A percentile compares a stretch with the other conserved stretches of the same genome.
Evolutionary conservation across 2,888 invertebrate species (phyloP).

Genomic region (Spilarctia lutea): DNA sequence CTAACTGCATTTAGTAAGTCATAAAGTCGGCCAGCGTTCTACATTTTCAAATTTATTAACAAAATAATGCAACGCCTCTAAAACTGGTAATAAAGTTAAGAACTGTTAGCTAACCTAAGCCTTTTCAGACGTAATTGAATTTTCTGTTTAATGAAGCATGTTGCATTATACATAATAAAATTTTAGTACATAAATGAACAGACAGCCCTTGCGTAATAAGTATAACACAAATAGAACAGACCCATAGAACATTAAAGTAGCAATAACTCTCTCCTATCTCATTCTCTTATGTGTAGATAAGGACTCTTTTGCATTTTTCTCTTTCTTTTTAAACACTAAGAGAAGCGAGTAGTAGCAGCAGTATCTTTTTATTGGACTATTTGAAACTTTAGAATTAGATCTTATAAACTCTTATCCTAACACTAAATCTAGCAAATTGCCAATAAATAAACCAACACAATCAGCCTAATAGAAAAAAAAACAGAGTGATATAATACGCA

Average conservation of each 20-base stretch:
- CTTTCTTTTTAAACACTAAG: background rate
- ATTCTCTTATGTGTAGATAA: background rate
- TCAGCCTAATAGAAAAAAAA: conserved; percentile 53
- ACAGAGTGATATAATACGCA: conserved; percentile 50
- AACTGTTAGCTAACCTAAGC: background rate
- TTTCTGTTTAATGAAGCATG: background rate
- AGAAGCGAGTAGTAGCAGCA: background rate
- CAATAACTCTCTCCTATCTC: background rate
- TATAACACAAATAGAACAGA: background rate
- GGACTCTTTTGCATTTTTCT: background rate
- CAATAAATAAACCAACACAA: conserved; percentile 48
- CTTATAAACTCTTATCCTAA: conserved; percentile 32
- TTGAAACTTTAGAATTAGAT: conserved; percentile 9
- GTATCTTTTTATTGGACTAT: background rate
- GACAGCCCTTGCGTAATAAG: background rate
- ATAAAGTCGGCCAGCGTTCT: background rate
- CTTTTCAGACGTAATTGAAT: background rate
- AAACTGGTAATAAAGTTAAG: background rate
- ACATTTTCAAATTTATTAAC: background rate
- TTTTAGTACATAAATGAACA: background rate
- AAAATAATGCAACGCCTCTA: background rate
- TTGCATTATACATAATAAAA: background rate
- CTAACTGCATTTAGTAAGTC: background rate
- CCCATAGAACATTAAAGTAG: background rate
- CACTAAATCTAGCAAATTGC: conserved; percentile 27